Conservation (phyloP, 2,797 vertebrate genomes). For the Euthynnus affinis region DNA sequence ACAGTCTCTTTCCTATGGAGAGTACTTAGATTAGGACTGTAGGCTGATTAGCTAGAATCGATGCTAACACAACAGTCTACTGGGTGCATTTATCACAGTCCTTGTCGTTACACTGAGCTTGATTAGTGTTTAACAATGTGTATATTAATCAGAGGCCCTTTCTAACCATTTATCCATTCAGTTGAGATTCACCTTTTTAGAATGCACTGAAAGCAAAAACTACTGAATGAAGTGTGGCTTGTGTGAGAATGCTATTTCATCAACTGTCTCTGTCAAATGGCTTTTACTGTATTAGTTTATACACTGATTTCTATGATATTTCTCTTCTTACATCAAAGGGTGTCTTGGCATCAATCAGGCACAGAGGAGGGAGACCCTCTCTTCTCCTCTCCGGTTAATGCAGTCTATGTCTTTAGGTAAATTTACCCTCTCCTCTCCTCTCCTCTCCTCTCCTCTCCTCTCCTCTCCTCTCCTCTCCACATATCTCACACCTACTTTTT, state of each 20-base stretch:
- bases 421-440: slow-evolving; percentile 5
- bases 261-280: neutral
- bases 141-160: slow-evolving; percentile 15
- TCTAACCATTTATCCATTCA: slow-evolving; percentile 10
- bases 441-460: neutral
- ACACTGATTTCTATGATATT: slow-evolving; percentile 11
- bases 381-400: slow-evolving; percentile 57
- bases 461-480: too few relatives aligned
- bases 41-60: slow-evolving; percentile 61
- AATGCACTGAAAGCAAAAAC: neutral
- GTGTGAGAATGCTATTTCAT: slow-evolving; percentile 2
- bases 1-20: slow-evolving; percentile 60
- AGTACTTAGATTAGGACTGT: slow-evolving; percentile 52
- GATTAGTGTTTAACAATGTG: slow-evolving; percentile 17
- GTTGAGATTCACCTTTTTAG: neutral
- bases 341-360: slow-evolving; percentile 63
- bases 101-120: slow-evolving; percentile 42
- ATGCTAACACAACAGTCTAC: slow-evolving; percentile 60
- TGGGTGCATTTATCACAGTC: slow-evolving; percentile 56
- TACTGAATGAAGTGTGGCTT: slow-evolving; percentile 1
- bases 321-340: slow-evolving; percentile 27
- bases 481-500: neutral
- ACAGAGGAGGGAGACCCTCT: slow-evolving; percentile 48
- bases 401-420: slow-evolving; percentile 63
- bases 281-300: neutral